phyloP scores from a whole-genome alignment of 2,797 vertebrate genomes.

The Danio kyathit region DNA sequence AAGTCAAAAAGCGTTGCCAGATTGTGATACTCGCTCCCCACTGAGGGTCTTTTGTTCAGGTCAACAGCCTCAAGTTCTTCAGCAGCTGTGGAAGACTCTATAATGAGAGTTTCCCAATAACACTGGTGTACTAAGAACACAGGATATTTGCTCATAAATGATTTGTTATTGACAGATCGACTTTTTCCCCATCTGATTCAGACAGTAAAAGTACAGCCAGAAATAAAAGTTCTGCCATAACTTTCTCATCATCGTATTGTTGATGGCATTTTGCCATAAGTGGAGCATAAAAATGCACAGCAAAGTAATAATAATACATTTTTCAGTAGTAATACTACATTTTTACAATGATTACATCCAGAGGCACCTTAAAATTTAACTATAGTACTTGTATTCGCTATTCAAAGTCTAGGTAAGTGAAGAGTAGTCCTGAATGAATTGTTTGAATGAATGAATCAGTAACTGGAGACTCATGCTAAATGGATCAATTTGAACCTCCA shows the following conservation, averaged over 20 bases:
- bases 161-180: not conserved
- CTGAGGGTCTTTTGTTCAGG: constrained; percentile 31
- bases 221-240: not conserved
- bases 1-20: constrained; percentile 33
- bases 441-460: too few species aligned
- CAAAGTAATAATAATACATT: too few species aligned
- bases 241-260: not conserved
- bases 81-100: constrained; percentile 39
- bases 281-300: not conserved
- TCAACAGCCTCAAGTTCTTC: constrained; percentile 37
- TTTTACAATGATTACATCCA: not conserved
- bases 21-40: constrained; percentile 50
- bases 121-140: not conserved
- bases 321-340: not conserved
- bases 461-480: too few species aligned
- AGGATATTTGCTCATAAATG: not conserved
- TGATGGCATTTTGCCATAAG: not conserved
- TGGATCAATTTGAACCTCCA: too few species aligned
- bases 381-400: not conserved
- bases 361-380: not conserved
- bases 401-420: too few species aligned
- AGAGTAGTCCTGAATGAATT: too few species aligned
- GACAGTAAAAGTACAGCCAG: not conserved
- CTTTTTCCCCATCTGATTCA: not conserved
- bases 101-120: constrained; percentile 22